These are phyloP conservation scores for Venusia cambrica DNA, from an alignment of 2,888 invertebrate species.

Conservation along the genomic window DNA sequence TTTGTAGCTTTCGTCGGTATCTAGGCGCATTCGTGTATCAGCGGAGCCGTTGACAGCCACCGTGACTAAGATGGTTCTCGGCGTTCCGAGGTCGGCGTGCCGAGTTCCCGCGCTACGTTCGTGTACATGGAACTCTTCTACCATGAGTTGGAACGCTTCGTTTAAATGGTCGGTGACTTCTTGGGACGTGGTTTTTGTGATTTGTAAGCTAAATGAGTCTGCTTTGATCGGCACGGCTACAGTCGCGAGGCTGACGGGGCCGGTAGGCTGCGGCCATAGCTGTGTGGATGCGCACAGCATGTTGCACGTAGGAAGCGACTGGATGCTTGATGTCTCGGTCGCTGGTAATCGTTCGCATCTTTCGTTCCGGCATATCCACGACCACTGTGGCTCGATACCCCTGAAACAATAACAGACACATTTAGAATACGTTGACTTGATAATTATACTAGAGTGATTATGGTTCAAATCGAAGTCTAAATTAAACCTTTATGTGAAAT, in stretches of 20 bases:
- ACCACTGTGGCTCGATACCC: constrained; percentile 84
- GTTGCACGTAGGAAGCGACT: constrained; percentile 86
- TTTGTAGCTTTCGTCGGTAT: constrained; percentile 88
- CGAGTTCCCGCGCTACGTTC: constrained; percentile 56
- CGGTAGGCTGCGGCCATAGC: constrained; percentile 91
- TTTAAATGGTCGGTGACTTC: constrained; percentile 62
- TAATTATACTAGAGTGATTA: too few relatives aligned
- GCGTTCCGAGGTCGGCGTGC: constrained; percentile 48
- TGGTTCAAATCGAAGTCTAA: too few relatives aligned
- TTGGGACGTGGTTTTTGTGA: constrained; percentile 54
- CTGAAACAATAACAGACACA: too few relatives aligned
- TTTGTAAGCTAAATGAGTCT: constrained; percentile 71
- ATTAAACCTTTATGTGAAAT: too few relatives aligned
- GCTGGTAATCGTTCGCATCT: constrained; percentile 83
- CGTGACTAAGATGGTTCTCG: constrained; percentile 68
- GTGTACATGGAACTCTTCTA: constrained; percentile 69
- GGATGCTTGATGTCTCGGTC: constrained; percentile 63
- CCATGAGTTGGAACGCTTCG: constrained; percentile 76
- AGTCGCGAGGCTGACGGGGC: constrained; percentile 84
- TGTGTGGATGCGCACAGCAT: constrained; percentile 89
- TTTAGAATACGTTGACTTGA: too few relatives aligned
- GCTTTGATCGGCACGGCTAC: constrained; percentile 82
- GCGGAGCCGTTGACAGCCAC: constrained; percentile 77
- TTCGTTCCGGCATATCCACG: constrained; percentile 86
- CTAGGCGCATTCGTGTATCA: constrained; percentile 81